A percentile compares a stretch with the other conserved stretches of the same genome.
Evolutionary conservation across 2,113 vertebrate species (phyloP).

Genomic region (Noctilio leporinus): DNA sequence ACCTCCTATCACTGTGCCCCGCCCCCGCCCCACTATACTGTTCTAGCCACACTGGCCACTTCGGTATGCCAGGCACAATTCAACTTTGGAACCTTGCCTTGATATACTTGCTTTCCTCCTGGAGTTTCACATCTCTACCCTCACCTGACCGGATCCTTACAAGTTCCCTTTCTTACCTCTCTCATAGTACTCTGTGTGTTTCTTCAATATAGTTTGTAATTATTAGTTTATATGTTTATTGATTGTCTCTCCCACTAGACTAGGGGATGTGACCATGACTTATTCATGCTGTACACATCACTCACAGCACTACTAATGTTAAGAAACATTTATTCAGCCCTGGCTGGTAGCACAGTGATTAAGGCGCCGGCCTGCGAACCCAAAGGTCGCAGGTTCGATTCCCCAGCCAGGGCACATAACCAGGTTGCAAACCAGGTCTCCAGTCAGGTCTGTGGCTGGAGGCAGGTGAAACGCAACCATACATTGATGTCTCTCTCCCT

Average conservation of each 20-base stretch:
- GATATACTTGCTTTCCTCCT: not conserved
- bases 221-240: not conserved
- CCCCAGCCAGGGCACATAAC: no score
- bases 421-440: no score
- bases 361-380: no score
- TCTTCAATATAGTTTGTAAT: conserved; percentile 17
- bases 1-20: not conserved
- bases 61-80: not conserved
- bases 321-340: not conserved
- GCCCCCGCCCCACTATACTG: not conserved
- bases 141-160: not conserved
- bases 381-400: no score
- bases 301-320: not conserved
- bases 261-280: not conserved
- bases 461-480: no score
- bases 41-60: not conserved
- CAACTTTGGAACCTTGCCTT: not conserved
- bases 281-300: not conserved
- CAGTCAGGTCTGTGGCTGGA: no score
- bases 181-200: conserved; percentile 1
- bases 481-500: no score
- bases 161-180: not conserved
- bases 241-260: not conserved
- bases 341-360: no score
- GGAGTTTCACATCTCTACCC: not conserved